Evolutionary conservation across 2,113 vertebrate species (phyloP).

Genomic region (Nyctibius bracteatus): DNA sequence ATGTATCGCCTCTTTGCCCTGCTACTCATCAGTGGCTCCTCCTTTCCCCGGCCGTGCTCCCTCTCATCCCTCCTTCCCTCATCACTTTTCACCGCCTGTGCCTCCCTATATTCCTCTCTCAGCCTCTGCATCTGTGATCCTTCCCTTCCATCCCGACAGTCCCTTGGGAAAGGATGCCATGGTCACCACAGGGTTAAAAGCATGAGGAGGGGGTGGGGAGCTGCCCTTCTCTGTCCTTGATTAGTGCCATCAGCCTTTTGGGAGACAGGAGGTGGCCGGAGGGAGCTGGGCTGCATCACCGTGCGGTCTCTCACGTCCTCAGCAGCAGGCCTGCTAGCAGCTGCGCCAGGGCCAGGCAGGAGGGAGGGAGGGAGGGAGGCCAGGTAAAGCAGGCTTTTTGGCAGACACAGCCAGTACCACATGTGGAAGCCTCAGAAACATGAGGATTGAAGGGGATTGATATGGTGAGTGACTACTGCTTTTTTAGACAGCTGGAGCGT

Average conservation of each 20-base stretch:
- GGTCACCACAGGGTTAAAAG: not conserved
- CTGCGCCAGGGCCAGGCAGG: not conserved
- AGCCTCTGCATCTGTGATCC: not conserved
- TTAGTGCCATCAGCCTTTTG: not conserved
- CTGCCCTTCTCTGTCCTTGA: not conserved
- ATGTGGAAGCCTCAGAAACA: not conserved
- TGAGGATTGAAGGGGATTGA: not conserved
- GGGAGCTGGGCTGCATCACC: not conserved
- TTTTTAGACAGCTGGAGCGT: not conserved
- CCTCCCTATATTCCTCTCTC: not conserved
- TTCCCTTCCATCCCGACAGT: not conserved
- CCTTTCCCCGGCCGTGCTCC: not conserved
- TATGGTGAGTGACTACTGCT: not conserved
- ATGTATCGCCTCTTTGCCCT: not conserved
- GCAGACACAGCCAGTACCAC: not conserved
- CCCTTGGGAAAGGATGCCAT: not conserved
- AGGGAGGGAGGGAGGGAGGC: not conserved
- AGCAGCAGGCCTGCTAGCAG: not conserved
- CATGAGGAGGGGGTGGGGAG: not conserved
- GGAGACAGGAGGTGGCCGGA: not conserved
- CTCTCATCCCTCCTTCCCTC: not conserved
- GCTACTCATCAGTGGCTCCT: not conserved
- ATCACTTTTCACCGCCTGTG: not conserved
- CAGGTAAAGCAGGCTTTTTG: not conserved
- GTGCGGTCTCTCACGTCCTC: conserved; percentile 38